phyloP scores from a whole-genome alignment of 2,797 vertebrate species.

The Margarornis squamiger region DNA sequence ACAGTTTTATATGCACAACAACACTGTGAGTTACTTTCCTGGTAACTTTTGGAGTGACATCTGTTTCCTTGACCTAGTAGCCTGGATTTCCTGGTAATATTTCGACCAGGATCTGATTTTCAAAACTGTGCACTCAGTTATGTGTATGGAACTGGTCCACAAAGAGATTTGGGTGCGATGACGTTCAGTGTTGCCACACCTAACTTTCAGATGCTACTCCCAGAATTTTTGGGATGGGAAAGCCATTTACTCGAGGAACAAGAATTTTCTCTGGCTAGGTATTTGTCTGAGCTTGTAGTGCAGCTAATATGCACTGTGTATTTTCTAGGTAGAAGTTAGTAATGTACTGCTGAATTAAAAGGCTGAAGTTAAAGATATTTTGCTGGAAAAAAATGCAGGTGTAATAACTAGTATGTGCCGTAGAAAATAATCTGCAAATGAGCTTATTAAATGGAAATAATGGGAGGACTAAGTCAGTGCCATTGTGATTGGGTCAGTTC shows the following conservation, averaged over 20 bases:
- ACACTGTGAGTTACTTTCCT: neutral
- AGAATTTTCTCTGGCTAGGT: conserved; percentile 8
- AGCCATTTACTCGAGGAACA: neutral
- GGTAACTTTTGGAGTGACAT: neutral
- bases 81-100: neutral
- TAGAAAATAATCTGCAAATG: neutral
- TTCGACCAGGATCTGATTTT: neutral
- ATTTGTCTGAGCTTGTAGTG: conserved; percentile 51
- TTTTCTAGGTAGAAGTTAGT: neutral
- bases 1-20: neutral
- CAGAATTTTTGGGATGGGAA: conserved; percentile 25
- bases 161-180: neutral
- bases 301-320: neutral
- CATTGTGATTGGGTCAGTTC: neutral
- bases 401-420: neutral
- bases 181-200: neutral
- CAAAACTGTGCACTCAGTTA: neutral
- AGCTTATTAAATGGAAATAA: neutral
- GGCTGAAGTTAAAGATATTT: neutral
- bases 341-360: neutral
- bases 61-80: neutral
- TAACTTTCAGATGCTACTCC: neutral
- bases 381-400: neutral
- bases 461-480: neutral
- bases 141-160: neutral